phyloP scores from a whole-genome alignment of 1,140 invertebrate genomes.

The Euura saliciscinereae region DNA sequence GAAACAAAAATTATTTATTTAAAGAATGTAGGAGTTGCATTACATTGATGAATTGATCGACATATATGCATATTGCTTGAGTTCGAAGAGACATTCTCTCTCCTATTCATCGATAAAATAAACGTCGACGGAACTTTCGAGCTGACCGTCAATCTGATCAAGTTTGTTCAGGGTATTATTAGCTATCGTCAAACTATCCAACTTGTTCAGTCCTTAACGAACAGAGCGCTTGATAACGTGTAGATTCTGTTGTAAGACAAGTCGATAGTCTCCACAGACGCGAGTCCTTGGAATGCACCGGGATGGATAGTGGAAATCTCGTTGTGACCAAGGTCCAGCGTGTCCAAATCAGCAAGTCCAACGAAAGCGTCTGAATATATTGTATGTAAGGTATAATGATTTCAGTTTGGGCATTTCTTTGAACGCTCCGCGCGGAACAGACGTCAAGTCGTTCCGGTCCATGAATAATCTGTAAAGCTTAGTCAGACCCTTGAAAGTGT shows the following conservation, averaged over 20 bases:
- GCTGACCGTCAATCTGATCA: not conserved
- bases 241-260: slow-evolving; percentile 3
- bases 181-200: not conserved
- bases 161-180: slow-evolving; percentile 1
- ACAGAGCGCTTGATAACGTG: not conserved
- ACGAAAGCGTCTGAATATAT: slow-evolving; percentile 17
- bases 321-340: slow-evolving; percentile 6
- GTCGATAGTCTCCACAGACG: not conserved
- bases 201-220: not conserved
- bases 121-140: too few species aligned
- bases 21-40: too few species aligned
- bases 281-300: slow-evolving; percentile 1
- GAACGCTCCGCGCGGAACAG: slow-evolving; percentile 15
- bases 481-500: slow-evolving; percentile 16
- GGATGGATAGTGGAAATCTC: not conserved
- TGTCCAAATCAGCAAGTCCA: slow-evolving; percentile 1
- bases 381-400: slow-evolving; percentile 16
- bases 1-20: too few species aligned
- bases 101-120: too few species aligned
- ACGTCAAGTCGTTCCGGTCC: slow-evolving; percentile 25
- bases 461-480: slow-evolving; percentile 25
- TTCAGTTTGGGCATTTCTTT: slow-evolving; percentile 18
- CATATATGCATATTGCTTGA: too few species aligned
- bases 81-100: too few species aligned
- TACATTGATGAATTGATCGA: too few species aligned